phyloP scores from a whole-genome alignment of 2,888 invertebrate species.

The Scaptomyza parva region DNA sequence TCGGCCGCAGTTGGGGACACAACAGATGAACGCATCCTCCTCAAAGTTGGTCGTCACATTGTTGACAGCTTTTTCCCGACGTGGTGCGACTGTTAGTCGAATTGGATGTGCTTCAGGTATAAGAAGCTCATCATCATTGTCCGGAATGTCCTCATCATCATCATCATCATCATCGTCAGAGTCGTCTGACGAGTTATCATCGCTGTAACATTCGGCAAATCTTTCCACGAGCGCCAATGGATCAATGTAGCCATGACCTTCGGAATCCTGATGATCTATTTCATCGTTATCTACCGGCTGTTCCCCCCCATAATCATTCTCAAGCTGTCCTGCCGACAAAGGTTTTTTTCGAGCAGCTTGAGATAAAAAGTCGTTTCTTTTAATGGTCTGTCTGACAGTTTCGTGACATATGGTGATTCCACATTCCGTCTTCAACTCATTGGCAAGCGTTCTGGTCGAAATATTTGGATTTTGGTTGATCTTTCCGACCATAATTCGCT shows the following conservation, averaged over 20 bases:
- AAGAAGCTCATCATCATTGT: slow-evolving; percentile 45
- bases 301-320: slow-evolving; percentile 22
- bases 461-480: too few species aligned
- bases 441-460: too few species aligned
- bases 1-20: slow-evolving; percentile 61
- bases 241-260: slow-evolving; percentile 61
- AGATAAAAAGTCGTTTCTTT: too few species aligned
- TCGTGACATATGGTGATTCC: too few species aligned
- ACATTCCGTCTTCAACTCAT: too few species aligned
- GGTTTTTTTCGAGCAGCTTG: too few species aligned
- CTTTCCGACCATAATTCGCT: too few species aligned
- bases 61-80: slow-evolving; percentile 67
- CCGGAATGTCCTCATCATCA: slow-evolving; percentile 32
- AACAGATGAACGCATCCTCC: slow-evolving; percentile 33
- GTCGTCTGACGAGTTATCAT: slow-evolving; percentile 30
- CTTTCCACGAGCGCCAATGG: slow-evolving; percentile 68
- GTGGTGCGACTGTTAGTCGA: slow-evolving; percentile 2
- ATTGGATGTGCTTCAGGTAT: slow-evolving; percentile 42
- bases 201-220: slow-evolving; percentile 59
- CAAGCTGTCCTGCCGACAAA: slow-evolving; percentile 10
- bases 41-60: slow-evolving; percentile 58
- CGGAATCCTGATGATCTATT: slow-evolving; percentile 12
- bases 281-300: slow-evolving; percentile 6
- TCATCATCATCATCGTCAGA: slow-evolving; percentile 33
- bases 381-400: too few species aligned